phyloP scores from a whole-genome alignment of 2,113 vertebrate species.

The Bufo bufo region DNA sequence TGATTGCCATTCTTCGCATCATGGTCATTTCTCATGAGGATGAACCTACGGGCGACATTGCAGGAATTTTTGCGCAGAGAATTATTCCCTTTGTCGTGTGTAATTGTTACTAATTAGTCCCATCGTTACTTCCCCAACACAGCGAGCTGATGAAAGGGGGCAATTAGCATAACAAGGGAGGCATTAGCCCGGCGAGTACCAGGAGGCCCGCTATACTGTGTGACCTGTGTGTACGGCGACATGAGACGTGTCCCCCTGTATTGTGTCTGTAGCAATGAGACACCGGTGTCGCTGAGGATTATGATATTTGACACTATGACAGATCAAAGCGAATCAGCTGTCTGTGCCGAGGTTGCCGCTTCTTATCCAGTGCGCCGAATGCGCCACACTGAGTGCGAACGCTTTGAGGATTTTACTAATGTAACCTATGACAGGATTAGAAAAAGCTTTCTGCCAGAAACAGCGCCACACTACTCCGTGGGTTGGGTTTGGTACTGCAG shows the following conservation, averaged over 20 bases:
- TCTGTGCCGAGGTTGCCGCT: slow-evolving; percentile 51
- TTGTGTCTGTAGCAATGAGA: slow-evolving; percentile 58
- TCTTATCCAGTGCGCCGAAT: not conserved
- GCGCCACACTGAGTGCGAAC: not conserved
- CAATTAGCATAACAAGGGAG: slow-evolving; percentile 69
- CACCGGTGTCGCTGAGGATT: slow-evolving; percentile 19
- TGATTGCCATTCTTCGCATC: not conserved
- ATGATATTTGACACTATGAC: slow-evolving; percentile 30
- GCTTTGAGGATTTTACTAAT: not conserved
- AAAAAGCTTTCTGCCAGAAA: too few species aligned
- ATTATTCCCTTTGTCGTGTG: slow-evolving; percentile 56
- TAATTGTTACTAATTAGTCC: slow-evolving; percentile 66
- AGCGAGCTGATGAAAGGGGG: slow-evolving; percentile 65
- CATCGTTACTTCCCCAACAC: slow-evolving; percentile 61
- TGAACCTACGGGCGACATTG: not conserved
- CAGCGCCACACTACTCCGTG: too few species aligned
- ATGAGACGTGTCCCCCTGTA: slow-evolving; percentile 52
- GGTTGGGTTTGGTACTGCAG: too few species aligned
- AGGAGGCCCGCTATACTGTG: slow-evolving; percentile 52
- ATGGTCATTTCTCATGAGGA: slow-evolving; percentile 16
- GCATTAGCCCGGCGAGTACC: slow-evolving; percentile 59
- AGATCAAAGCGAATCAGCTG: slow-evolving; percentile 13
- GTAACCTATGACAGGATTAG: not conserved
- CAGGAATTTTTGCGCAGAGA: not conserved
- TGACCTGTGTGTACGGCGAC: slow-evolving; percentile 57